Conservation (phyloP, 2,888 invertebrate genomes). For the Microctonus aethiopoides region DNA sequence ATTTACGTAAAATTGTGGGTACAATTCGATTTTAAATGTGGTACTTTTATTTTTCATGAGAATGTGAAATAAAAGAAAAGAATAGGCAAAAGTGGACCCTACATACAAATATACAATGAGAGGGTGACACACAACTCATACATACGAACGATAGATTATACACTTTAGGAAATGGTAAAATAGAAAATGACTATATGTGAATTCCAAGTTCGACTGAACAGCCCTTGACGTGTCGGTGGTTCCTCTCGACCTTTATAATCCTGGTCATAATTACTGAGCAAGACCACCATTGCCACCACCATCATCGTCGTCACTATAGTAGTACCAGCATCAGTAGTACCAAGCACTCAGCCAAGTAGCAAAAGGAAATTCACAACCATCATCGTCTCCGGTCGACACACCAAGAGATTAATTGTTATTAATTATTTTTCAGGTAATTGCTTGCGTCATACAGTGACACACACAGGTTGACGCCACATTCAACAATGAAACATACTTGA, state of each 20-base stretch:
- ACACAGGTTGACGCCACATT: slow-evolving; percentile 49
- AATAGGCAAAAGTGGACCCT: slow-evolving; percentile 32
- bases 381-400: neutral
- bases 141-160: slow-evolving; percentile 20
- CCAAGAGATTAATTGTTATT: slow-evolving; percentile 68
- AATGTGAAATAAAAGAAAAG: slow-evolving; percentile 7
- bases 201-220: slow-evolving; percentile 64
- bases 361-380: neutral
- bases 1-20: neutral
- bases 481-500: slow-evolving; percentile 59
- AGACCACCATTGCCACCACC: slow-evolving; percentile 38
- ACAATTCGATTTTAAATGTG: neutral
- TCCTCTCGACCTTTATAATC: slow-evolving; percentile 66
- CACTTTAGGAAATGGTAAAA: slow-evolving; percentile 44
- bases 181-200: slow-evolving; percentile 58
- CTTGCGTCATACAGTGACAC: slow-evolving; percentile 56
- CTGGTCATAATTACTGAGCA: slow-evolving; percentile 64
- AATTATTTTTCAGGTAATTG: slow-evolving; percentile 66
- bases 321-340: slow-evolving; percentile 42
- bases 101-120: slow-evolving; percentile 17
- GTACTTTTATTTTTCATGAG: neutral
- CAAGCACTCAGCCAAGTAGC: slow-evolving; percentile 48
- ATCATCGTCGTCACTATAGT: slow-evolving; percentile 31
- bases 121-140: too few species aligned
- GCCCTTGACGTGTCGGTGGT: slow-evolving; percentile 60